These are phyloP conservation scores for Aspidiotus rigidus DNA, from an alignment of 2,888 invertebrate species.

Conservation along the genomic window DNA sequence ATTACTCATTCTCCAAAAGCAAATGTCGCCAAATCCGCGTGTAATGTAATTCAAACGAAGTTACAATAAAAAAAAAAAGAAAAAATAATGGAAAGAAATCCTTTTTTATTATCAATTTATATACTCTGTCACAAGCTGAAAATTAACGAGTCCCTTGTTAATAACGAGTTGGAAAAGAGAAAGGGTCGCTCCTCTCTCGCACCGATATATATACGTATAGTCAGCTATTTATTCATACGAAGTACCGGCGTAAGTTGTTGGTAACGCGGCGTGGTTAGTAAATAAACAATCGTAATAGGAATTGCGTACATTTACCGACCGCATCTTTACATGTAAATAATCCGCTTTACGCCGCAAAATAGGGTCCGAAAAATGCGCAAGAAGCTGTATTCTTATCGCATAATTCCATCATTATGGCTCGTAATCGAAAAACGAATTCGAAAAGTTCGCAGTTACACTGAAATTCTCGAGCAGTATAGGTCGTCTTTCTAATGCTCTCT, in stretches of 20 bases:
- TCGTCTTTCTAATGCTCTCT: too few species aligned
- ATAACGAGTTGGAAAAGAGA: conserved; percentile 1
- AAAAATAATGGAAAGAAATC: conserved; percentile 1
- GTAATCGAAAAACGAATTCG: too few species aligned
- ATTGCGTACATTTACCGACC: background rate
- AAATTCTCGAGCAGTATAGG: too few species aligned
- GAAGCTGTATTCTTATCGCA: background rate
- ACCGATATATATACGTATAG: too few species aligned
- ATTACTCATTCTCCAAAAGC: too few species aligned
- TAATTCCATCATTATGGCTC: too few species aligned
- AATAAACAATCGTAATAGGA: conserved; percentile 9
- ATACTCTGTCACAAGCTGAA: conserved; percentile 22
- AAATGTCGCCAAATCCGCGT: too few species aligned
- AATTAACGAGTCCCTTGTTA: conserved; percentile 30
- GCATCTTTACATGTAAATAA: too few species aligned
- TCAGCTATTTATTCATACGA: too few species aligned
- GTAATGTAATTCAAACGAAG: background rate
- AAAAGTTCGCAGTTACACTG: too few species aligned
- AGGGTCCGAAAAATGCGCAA: conserved; percentile 18
- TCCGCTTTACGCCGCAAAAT: background rate
- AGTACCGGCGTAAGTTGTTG: background rate
- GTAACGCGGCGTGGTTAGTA: background rate
- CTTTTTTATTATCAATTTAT: conserved; percentile 30
- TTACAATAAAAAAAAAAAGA: conserved; percentile 15
- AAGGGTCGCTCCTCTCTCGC: too few species aligned